Evolutionary conservation across 1,140 invertebrate species (phyloP), one percentile per base, ranked within the genome.

Genomic region (Stenopsyche tienmushanensis): DNA sequence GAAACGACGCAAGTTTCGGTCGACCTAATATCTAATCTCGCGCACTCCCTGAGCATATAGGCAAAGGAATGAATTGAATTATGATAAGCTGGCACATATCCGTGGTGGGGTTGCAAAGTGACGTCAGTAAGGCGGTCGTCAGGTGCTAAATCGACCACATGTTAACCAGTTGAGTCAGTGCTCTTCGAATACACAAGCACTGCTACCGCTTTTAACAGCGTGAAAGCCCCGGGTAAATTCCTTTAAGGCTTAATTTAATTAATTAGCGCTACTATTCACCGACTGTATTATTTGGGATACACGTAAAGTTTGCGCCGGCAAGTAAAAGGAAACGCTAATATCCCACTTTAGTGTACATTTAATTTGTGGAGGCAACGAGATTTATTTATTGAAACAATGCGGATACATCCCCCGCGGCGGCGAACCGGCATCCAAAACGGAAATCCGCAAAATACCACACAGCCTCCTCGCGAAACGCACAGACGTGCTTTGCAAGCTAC

Each of bases 161-260:
- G 57, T 60, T 67, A 68, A 68, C 66, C 45, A 47, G 44, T 26
- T 10, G 3, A 39, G 25, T 2, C 53, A 7, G 21, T 24, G 53
- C 17, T 18, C 3, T 44, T 13, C 15, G n/a, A n/a, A n/a, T n/a
- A n/a, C n/a, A n/a, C n/a, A n/a, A n/a, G n/a, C n/a, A n/a, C n/a
- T 23, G 34, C 23, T 44, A 58, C 50, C 29, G 63, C 64, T 41
- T 44, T 60, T 55, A 59, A 60, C 53, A 59, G 62, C 64, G 47
- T 17, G 58, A 69, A 66, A 64, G 68, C 68, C 64, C 52, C 44
- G 52, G 39, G 60, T 44, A 23, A 52, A 66, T 70, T 66, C 64
- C 64, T 62, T 60, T 60, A 57, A 58, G 50, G 63, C 67, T 49
- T 65, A 69, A 65, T 69, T 69, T 66, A 70, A 66, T 70, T 66